phyloP scores from a whole-genome alignment of 2,797 vertebrate species.

The Helarctos malayanus region DNA sequence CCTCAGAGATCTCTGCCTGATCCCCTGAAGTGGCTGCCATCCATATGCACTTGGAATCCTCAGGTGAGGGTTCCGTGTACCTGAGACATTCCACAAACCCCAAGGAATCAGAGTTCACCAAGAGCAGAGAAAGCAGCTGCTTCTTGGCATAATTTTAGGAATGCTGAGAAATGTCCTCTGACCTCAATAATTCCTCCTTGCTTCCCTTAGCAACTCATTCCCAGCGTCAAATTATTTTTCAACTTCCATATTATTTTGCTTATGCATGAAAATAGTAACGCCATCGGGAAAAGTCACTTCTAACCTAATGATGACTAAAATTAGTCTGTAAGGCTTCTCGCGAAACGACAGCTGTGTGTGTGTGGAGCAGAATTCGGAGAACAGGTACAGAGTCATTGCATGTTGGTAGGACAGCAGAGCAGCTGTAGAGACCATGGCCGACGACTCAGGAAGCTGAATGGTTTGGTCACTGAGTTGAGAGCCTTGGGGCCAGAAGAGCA shows the following conservation, averaged over 20 bases:
- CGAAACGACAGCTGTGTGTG: not conserved
- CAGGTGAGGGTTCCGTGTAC: not conserved
- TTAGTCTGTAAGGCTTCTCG: not conserved
- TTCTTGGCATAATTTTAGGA: not conserved
- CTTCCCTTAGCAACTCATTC: not conserved
- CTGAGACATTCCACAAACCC: fast-evolving
- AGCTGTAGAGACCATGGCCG: fast-evolving
- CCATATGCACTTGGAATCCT: no score
- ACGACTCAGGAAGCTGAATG: fast-evolving
- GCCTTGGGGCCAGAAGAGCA: fast-evolving
- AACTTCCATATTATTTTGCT: not conserved
- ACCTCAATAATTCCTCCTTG: not conserved
- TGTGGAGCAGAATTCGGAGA: not conserved
- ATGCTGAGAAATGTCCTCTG: not conserved
- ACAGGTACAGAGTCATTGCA: fast-evolving
- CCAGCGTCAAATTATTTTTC: not conserved
- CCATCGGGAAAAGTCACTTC: not conserved
- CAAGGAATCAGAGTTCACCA: not conserved
- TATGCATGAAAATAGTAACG: not conserved
- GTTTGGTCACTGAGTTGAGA: not conserved
- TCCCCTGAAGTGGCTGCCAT: fast-evolving
- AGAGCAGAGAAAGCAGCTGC: not conserved
- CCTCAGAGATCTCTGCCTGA: not conserved
- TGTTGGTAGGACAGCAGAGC: fast-evolving
- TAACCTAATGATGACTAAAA: not conserved